Conservation (phyloP, 2,797 vertebrate genomes). For the Prunella strophiata region DNA sequence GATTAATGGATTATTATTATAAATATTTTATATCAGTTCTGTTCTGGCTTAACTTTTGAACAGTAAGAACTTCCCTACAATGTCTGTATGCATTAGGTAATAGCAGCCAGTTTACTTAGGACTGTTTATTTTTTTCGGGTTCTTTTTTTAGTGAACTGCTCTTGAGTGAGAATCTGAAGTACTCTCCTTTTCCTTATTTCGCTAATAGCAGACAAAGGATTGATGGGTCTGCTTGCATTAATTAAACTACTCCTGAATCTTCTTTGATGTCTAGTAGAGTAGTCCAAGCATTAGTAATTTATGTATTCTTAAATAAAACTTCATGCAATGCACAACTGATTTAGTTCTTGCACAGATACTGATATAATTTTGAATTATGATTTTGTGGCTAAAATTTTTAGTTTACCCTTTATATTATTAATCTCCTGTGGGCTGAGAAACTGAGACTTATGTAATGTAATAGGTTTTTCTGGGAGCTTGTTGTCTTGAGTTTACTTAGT, state of each 20-base stretch:
- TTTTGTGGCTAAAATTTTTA: neutral
- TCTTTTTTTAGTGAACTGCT: neutral
- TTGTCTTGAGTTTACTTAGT: constrained; percentile 4
- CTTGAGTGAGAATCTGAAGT: neutral
- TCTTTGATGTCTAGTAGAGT: neutral
- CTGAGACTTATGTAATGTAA: neutral
- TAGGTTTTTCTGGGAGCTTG: neutral
- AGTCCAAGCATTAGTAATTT: neutral
- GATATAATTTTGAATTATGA: neutral
- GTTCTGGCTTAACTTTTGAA: neutral
- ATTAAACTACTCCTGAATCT: neutral
- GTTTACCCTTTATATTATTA: neutral
- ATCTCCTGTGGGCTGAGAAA: neutral
- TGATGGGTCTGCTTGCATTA: neutral
- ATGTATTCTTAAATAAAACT: neutral
- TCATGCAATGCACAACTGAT: neutral
- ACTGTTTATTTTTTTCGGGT: neutral
- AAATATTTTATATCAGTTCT: neutral
- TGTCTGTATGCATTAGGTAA: neutral
- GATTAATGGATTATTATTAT: neutral
- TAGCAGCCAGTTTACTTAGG: neutral
- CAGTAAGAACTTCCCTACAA: neutral
- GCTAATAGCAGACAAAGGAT: neutral
- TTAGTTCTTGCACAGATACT: neutral
- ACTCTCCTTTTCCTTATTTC: neutral